phyloP scores from a whole-genome alignment of 1,140 invertebrate species.

The Sipha flava region DNA sequence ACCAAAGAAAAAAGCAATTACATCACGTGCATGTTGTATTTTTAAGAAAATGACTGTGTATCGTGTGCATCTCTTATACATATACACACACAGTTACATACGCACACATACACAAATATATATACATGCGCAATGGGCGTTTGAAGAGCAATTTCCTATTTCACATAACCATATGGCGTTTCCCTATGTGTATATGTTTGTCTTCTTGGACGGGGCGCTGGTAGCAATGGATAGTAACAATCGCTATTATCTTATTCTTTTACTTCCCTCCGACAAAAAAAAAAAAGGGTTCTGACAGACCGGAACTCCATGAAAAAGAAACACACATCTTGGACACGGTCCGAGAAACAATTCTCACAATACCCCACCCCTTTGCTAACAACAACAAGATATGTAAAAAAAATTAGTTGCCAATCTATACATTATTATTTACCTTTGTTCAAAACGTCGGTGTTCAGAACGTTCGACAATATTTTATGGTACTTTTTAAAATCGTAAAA shows the following conservation, averaged over 20 bases:
- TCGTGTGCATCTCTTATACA: conserved; percentile 8
- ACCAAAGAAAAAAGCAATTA: conserved; percentile 29
- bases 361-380: not conserved
- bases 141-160: conserved; percentile 33
- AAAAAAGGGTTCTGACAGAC: conserved; percentile 26
- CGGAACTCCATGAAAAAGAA: conserved; percentile 17
- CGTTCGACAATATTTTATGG: too few species aligned
- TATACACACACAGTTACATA: too few species aligned
- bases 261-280: conserved; percentile 12
- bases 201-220: not conserved
- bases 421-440: not conserved
- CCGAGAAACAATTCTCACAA: conserved; percentile 28
- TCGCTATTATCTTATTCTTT: conserved; percentile 31
- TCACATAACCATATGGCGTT: conserved; percentile 31
- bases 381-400: not conserved
- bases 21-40: conserved; percentile 26
- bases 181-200: not conserved
- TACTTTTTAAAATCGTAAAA: too few species aligned
- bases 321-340: conserved; percentile 20
- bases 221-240: not conserved
- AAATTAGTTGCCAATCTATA: not conserved
- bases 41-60: conserved; percentile 25
- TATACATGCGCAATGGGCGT: not conserved
- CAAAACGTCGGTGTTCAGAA: too few species aligned
- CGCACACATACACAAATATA: too few species aligned